A percentile compares a stretch with the other conserved stretches of the same genome.
Evolutionary conservation across 2,113 vertebrate species (phyloP).

Genomic region (Lamprotornis superbus): DNA sequence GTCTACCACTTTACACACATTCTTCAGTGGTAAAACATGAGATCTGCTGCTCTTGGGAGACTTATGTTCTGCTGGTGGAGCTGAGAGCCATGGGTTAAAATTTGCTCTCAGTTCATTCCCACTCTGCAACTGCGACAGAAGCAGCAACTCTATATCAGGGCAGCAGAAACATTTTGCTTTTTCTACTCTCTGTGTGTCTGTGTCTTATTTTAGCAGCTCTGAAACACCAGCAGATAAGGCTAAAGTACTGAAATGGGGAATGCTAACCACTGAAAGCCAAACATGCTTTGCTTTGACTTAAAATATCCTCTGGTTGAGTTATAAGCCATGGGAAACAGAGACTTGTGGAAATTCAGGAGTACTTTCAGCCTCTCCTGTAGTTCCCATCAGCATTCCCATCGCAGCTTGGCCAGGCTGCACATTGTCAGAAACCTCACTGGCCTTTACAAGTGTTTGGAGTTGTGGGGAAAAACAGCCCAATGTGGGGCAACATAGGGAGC

Average conservation of each 20-base stretch:
- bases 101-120: neutral
- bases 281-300: neutral
- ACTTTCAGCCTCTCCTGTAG: neutral
- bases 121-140: neutral
- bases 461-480: neutral
- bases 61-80: neutral
- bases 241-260: neutral
- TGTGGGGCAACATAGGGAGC: no score
- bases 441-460: neutral
- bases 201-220: conserved; percentile 6
- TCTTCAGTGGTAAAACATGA: neutral
- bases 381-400: neutral
- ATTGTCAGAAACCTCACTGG: accelerated
- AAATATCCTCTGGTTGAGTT: neutral
- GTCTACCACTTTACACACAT: neutral
- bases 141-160: neutral
- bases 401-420: accelerated
- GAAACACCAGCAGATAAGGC: neutral
- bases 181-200: neutral
- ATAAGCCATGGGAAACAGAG: neutral
- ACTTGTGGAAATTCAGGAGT: neutral
- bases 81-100: neutral
- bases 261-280: neutral
- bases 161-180: neutral
- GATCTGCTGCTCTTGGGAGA: neutral